Base-by-base conservation (phyloP, 2,113 vertebrate species). In the Micronycteris hirsuta region DNA sequence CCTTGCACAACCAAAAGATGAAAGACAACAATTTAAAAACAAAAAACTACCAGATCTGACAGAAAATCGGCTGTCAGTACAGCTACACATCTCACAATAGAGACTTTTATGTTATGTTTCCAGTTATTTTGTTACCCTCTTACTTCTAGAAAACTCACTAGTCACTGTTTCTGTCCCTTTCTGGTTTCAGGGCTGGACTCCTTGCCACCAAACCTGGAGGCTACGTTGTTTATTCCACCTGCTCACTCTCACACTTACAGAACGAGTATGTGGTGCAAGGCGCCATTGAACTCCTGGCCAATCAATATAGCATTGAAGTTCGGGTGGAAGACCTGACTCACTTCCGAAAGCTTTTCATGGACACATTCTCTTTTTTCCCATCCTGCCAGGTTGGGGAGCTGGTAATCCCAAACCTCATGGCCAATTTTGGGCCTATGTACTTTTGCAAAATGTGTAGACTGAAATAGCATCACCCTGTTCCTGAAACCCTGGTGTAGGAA, bases 391-490 rank as follows among this genome's bases (percentile, higher is more conserved):
- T 99, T 41, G 99, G 99, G 58, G 99, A 99, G 94, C 98, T 99
- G 61, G 99, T 99, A 58, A 97, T 99, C 54, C 99, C 99, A 16
- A 99, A 99, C 97, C 98, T 99, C 86, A 98, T 98, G 0, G 99
- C 99, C 91, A 99, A 99, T 98, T 99, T 99, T 78, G 99, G 99
- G 58, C 99, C 99, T 14, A 98, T 99, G 97, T 99, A 99, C 97
- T 98, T 99, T 98, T 99, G 99, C 98, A 99, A 99, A 96, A 97
- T 99, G 22, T 94, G 54, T 58, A 98, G 99, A 52, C 56, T 98
- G 26, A 98, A 97, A 2, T 99, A 99, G 97, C 68, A 52, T 54
- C 0, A 15, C 20, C 71, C 28, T 47, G 56, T 86, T 49, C 43
- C 91, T 52, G 43, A 86, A 83, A 16, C 41, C 4, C 49, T 76